Base-by-base conservation (phyloP, 2,888 invertebrate genomes). In the Ditula angustiorana region DNA sequence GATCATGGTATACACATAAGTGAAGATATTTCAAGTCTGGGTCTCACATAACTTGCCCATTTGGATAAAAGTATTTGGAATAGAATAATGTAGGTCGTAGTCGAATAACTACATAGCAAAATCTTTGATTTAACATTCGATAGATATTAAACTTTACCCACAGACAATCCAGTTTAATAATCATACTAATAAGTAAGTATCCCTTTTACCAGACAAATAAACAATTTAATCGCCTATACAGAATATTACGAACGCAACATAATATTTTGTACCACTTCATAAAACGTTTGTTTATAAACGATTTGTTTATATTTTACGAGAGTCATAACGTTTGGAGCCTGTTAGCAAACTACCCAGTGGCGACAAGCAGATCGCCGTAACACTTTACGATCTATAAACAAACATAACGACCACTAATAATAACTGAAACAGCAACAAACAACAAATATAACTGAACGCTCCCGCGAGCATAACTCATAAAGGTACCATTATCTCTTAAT, bases 401-500 rank as follows among this genome's bases (percentile, higher is more conserved):
- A 85, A 90, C 82, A 80, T 90, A 87, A 92, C 87, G 83, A 81
- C 86, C 87, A 90, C 89, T 90, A 90, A 90, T 90, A 90, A 91
- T 91, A 92, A 90, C 89, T 84, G 90, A 86, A 90, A 91, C 87
- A 87, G 87, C 86, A 88, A 79, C 88, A 87, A 86, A 89, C 89
- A 88, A 86, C 89, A 87, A 88, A 90, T 90, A 87, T 86, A 85
- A 83, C 82, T 79, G 81, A 86, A 82, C 81, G 80, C 77, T 84
- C 86, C 77, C 83, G 77, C 72, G 80, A 76, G 81, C 79, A 83
- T 83, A 78, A 82, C 85, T 85, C 90, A 85, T 91, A 91, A 90
- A 90, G 91, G 92, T 91, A 88, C 85, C 86, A 88, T 90, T 90
- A 91, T 90, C 87, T 91, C 91, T 90, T 88, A 88, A 91, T 92